phyloP scores from a whole-genome alignment of 1,140 invertebrate species.

The Leptinotarsa lineolata region DNA sequence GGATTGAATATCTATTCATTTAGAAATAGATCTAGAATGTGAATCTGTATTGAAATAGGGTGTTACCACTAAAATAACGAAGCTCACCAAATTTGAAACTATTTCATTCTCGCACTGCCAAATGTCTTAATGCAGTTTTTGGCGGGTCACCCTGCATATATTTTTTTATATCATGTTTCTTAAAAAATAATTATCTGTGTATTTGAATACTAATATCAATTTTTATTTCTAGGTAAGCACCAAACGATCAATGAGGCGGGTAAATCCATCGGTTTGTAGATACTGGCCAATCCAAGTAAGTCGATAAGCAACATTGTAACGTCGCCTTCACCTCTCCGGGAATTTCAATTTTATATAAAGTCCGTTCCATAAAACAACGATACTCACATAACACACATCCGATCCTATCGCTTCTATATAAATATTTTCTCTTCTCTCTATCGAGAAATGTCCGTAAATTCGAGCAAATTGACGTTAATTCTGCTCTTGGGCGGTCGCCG shows the following conservation, averaged over 20 bases:
- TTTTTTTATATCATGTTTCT: too few relatives aligned
- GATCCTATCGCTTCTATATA: constrained; percentile 3
- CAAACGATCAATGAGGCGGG: neutral
- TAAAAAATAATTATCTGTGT: too few relatives aligned
- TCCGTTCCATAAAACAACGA: neutral
- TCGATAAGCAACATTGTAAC: constrained; percentile 1
- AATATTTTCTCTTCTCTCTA: constrained; percentile 6
- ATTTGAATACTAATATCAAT: neutral
- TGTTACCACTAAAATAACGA: too few relatives aligned
- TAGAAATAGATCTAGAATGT: too few relatives aligned
- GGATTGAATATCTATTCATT: too few relatives aligned
- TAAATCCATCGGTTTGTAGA: neutral
- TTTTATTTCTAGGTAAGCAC: neutral
- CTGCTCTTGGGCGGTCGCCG: constrained; percentile 1
- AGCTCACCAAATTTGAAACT: too few relatives aligned
- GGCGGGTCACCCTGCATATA: too few relatives aligned
- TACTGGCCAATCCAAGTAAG: neutral
- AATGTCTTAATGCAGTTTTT: too few relatives aligned
- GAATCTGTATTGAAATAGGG: too few relatives aligned
- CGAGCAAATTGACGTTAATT: constrained; percentile 8
- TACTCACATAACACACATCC: neutral
- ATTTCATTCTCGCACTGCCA: too few relatives aligned
- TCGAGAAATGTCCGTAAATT: constrained; percentile 8
- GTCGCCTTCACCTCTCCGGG: neutral
- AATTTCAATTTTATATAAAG: neutral